These are phyloP conservation scores for Osmoderma eremita DNA, from an alignment of 2,888 invertebrate genomes.

Conservation along the genomic window DNA sequence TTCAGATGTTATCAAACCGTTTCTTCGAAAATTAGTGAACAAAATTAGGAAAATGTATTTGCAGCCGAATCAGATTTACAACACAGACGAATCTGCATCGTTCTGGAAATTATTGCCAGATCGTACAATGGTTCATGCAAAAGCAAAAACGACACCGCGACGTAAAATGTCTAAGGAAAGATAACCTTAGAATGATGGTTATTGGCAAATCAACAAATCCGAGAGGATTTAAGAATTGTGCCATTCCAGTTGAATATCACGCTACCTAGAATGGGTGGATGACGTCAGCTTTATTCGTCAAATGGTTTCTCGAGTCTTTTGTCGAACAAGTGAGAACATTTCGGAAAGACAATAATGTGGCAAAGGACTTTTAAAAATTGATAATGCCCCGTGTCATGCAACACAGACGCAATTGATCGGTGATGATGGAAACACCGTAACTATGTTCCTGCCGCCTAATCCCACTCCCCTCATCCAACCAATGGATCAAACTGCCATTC, in stretches of 20 bases:
- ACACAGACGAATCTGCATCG: conserved; percentile 32
- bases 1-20: too few species aligned
- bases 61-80: conserved; percentile 34
- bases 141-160: conserved; percentile 35
- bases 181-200: conserved; percentile 26
- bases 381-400: conserved; percentile 28
- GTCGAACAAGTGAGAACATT: conserved; percentile 26
- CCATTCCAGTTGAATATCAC: conserved; percentile 36
- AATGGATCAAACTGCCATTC: conserved; percentile 37
- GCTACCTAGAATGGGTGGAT: conserved; percentile 36
- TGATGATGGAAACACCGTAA: conserved; percentile 16
- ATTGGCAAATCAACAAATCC: conserved; percentile 43
- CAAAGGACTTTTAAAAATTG: conserved; percentile 33
- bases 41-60: not conserved
- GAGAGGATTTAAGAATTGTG: conserved; percentile 13
- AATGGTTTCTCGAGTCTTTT: conserved; percentile 23
- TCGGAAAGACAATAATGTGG: conserved; percentile 9
- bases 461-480: conserved; percentile 16
- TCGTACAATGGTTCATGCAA: conserved; percentile 29
- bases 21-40: conserved; percentile 19
- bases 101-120: conserved; percentile 38
- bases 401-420: not conserved
- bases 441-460: conserved; percentile 30
- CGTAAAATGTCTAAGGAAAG: conserved; percentile 24
- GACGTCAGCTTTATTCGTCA: conserved; percentile 27